These are phyloP conservation scores for Phallusia fumigata DNA, from an alignment of 23 tunicate genomes.

Conservation along the genomic window DNA sequence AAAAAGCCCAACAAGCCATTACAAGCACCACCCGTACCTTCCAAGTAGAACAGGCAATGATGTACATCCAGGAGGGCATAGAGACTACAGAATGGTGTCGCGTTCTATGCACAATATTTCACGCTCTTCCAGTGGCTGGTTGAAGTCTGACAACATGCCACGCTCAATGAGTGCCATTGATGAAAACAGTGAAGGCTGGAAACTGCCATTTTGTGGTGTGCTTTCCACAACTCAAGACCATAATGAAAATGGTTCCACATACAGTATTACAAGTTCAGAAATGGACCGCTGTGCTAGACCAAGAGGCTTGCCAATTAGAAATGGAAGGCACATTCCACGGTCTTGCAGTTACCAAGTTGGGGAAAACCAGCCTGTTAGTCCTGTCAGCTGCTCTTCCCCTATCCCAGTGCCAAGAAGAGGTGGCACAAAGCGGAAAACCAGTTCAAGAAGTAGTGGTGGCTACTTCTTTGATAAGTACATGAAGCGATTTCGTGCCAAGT, in stretches of 20 bases:
- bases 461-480: constrained; percentile 93
- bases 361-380: background rate
- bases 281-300: background rate
- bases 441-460: constrained; percentile 80
- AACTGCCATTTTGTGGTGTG: constrained; percentile 57
- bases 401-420: constrained; percentile 72
- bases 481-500: constrained; percentile 69
- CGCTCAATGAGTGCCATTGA: constrained; percentile 44
- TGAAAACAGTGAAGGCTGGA: constrained; percentile 46
- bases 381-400: constrained; percentile 25
- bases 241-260: background rate
- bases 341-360: constrained; percentile 29
- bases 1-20: background rate
- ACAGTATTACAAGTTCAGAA: background rate
- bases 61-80: background rate
- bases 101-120: constrained; percentile 39
- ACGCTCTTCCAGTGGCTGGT: background rate
- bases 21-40: constrained; percentile 4
- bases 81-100: constrained; percentile 7
- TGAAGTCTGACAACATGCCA: constrained; percentile 10
- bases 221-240: background rate
- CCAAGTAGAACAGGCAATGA: background rate
- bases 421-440: constrained; percentile 43
- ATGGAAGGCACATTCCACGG: constrained; percentile 19
- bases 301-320: background rate